Evolutionary conservation across 2,797 vertebrate species (phyloP), one percentile per base, ranked within the genome.

Genomic region (Streptopelia turtur): DNA sequence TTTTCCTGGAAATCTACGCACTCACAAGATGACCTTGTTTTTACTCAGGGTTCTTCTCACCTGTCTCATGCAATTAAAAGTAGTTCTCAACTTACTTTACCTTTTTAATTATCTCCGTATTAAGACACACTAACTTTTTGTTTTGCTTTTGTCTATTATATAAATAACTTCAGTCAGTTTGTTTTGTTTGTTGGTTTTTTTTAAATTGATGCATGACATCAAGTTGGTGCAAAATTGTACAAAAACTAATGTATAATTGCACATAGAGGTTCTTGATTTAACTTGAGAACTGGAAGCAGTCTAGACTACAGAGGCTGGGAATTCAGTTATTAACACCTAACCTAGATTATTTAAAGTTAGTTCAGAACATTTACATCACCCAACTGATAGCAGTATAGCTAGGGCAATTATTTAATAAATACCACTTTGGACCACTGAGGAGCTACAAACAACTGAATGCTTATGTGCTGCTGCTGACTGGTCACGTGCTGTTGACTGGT

Each of bases 1-100:
- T 61, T 87, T 87, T 96, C 90, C 84, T 87, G 79, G 69, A 90
- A 85, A 79, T 83, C 53, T 80, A 52, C 91, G 72, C 66, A 86
- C 33, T 45, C 35, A 79, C 50, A 82, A 61, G 69, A 78, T 87
- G 64, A 97, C 83, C 88, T 93, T 91, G 30, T 45, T 87, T 83
- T 77, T 18, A 68, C 16, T 71, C 12, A 50, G 70, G 47, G 77
- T 75, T 91, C 59, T 70, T 75, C 60, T 70, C 59, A 52, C 31
- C 72, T 80, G 47, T 61, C 49, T 89, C 83, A 64, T 55, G 66
- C 56, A 83, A 94, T 41, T 89, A 81, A 80, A 82, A 80, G 6
- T 33, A 55, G 69, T 86, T 93, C 65, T 76, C 16, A 95, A 57
- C 27, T 56, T 27, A 88, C n/a, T 68, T 66, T 33, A 47, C 61